Evolutionary conservation across 2,113 vertebrate genomes (phyloP), one percentile per base, ranked within the genome.

Genomic region (Thunnus maccoyii): DNA sequence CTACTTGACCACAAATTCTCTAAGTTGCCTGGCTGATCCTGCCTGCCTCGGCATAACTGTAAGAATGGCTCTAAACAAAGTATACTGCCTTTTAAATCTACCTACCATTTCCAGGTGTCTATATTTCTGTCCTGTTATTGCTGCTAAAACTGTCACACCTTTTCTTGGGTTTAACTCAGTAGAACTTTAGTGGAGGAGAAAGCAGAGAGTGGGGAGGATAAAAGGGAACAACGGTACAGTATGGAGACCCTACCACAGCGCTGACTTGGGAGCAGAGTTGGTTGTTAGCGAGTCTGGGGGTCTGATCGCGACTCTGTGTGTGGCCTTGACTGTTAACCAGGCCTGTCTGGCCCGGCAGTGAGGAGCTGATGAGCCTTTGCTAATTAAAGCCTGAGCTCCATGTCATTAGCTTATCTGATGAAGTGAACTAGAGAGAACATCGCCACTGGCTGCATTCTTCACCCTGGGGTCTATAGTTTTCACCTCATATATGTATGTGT

Each of bases 351-450:
- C 68, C 14, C 2, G 1, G 65, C 83, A 73, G 56, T 51, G 20
- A 84, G 57, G 54, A 73, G 51, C 74, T 88, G 87, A 91, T 88
- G 88, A 93, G 80, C 84, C 80, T 61, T 51, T 73, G 81, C 68
- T 93, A 93, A 94, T 95, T 94, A 91, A 76, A 91, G 85, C 85
- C 80, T 82, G 83, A 80, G 81, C 78, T 88, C 86, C 62, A 78
- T 90, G 88, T 92, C 91, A 87, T 85, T 78, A 83, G 78, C 82
- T 85, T 92, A 92, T 94, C 90, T 88, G 91, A 89, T 91, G 82
- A 76, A 89, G 80, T 62, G 58, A 93, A 78, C 62, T 8, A 50
- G 67, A 82, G 58, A 71, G 30, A 71, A 64, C 66, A 75, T 77
- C 2, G 80, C 92, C 85, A 88, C 60, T 0, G 79, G 88, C 88